Evolutionary conservation across 2,888 invertebrate species (phyloP).

Genomic region (Trachelus stipa): DNA sequence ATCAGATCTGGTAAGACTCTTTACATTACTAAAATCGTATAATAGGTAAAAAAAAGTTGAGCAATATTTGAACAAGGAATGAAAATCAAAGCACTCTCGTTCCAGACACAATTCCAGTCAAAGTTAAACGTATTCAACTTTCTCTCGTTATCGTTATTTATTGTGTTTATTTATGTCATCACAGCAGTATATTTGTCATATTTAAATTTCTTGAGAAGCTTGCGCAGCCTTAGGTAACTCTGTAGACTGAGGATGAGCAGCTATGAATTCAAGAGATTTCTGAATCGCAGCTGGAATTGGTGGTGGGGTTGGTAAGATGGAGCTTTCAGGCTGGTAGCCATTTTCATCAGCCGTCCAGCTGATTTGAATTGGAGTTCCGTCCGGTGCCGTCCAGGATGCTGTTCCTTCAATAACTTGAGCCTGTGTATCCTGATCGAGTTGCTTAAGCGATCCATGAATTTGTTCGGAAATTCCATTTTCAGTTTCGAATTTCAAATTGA

Average conservation of each 20-base stretch:
- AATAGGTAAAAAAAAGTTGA: neutral
- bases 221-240: neutral
- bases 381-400: conserved; percentile 33
- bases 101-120: neutral
- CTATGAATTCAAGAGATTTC: conserved; percentile 34
- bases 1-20: neutral
- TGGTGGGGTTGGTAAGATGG: conserved; percentile 31
- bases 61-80: neutral
- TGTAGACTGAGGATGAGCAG: conserved; percentile 27
- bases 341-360: conserved; percentile 34
- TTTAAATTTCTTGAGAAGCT: neutral
- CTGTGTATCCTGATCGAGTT: conserved; percentile 18
- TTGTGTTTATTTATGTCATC: neutral
- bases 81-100: neutral
- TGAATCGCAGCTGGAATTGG: conserved; percentile 36
- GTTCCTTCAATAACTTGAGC: conserved; percentile 28
- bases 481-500: conserved; percentile 47
- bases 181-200: neutral
- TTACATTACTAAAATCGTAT: neutral
- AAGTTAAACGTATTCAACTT: neutral
- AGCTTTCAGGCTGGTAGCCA: conserved; percentile 29
- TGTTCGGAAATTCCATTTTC: conserved; percentile 41
- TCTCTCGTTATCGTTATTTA: neutral
- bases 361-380: conserved; percentile 27
- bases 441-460: conserved; percentile 24